Percentiles rank a stretch among this genome's conserved stretches.
phyloP scores from a whole-genome alignment of 2,113 vertebrate species.

The Rhegmatorhina hoffmannsi region DNA sequence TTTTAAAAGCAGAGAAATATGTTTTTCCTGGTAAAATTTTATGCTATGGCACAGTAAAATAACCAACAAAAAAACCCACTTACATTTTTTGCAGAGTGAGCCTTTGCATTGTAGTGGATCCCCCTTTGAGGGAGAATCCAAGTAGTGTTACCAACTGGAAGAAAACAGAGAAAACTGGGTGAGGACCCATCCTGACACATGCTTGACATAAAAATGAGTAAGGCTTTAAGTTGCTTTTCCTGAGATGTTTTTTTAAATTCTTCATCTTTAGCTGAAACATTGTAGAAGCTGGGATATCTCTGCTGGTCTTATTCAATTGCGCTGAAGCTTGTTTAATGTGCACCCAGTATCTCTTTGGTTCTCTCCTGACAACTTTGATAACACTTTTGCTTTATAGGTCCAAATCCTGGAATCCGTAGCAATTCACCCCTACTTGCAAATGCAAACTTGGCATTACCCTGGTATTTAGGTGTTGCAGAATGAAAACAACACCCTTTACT shows the following conservation, averaged over 20 bases:
- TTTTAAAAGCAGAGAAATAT: neutral
- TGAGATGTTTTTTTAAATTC: neutral
- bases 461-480: neutral
- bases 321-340: neutral
- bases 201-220: neutral
- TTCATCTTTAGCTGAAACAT: neutral
- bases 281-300: neutral
- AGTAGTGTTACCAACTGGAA: neutral
- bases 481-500: neutral
- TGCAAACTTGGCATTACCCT: neutral
- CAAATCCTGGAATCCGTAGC: neutral
- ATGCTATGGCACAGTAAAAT: neutral
- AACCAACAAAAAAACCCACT: neutral
- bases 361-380: neutral
- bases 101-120: neutral
- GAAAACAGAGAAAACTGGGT: neutral
- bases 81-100: neutral
- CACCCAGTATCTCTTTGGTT: neutral
- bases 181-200: neutral
- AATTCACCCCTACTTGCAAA: neutral
- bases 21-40: neutral
- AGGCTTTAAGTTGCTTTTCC: neutral
- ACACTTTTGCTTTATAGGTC: neutral
- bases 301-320: neutral
- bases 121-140: neutral